Conservation (phyloP, 2,113 vertebrate species). For the Neopipo cinnamomea region DNA sequence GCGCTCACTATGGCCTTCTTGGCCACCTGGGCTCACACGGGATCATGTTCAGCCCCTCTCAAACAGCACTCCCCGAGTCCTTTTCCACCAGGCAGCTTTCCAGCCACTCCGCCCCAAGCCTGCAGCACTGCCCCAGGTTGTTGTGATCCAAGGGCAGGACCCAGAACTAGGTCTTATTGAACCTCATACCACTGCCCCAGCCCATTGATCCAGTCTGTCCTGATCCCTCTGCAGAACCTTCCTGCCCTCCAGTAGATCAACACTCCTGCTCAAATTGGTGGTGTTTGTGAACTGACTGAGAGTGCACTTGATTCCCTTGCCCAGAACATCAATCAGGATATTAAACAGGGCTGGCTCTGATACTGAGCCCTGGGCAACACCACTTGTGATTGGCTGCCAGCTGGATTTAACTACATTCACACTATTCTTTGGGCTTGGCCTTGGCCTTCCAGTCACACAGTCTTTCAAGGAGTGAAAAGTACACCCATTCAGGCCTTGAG, state of each 20-base stretch:
- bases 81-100: rapidly evolving
- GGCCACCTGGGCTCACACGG: neutral
- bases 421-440: rapidly evolving
- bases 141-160: neutral
- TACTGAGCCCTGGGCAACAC: neutral
- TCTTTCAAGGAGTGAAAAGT: rapidly evolving
- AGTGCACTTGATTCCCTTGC: rapidly evolving
- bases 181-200: rapidly evolving
- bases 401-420: neutral
- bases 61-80: rapidly evolving
- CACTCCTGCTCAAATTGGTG: neutral
- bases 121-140: rapidly evolving
- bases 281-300: rapidly evolving
- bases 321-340: neutral
- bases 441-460: neutral
- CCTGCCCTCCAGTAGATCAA: neutral
- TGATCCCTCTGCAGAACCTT: neutral
- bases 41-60: neutral
- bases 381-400: rapidly evolving
- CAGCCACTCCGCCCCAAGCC: neutral
- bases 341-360: neutral
- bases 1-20: neutral
- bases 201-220: neutral
- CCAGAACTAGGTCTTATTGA: rapidly evolving
- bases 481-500: neutral